phyloP scores from a whole-genome alignment of 2,888 invertebrate species.

The Trachelus iudaicus region DNA sequence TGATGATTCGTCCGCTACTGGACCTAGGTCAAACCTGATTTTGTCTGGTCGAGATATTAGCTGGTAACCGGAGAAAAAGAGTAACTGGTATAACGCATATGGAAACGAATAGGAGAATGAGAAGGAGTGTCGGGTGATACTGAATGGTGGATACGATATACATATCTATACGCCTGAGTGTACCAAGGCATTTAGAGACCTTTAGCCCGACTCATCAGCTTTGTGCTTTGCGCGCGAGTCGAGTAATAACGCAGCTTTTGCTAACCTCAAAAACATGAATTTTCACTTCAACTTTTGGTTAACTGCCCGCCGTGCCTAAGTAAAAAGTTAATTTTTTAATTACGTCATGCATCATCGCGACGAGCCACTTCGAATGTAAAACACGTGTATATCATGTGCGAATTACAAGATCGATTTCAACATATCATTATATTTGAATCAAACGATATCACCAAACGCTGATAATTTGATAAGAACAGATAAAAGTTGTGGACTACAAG shows the following conservation, averaged over 20 bases:
- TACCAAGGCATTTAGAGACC: constrained; percentile 59
- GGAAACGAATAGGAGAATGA: not conserved
- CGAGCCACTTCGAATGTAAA: not conserved
- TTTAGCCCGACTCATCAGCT: constrained; percentile 64
- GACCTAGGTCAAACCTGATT: not conserved
- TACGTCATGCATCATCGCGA: constrained; percentile 35
- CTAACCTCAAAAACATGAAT: constrained; percentile 63
- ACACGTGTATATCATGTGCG: not conserved
- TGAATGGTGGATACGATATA: not conserved
- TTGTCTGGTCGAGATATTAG: not conserved
- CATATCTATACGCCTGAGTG: constrained; percentile 31
- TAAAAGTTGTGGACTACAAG: constrained; percentile 19
- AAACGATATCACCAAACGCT: not conserved
- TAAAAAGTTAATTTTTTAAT: constrained; percentile 64
- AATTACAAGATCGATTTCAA: not conserved
- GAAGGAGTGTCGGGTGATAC: not conserved
- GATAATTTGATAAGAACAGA: constrained; percentile 1
- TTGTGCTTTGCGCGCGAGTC: constrained; percentile 56
- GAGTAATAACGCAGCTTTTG: constrained; percentile 49
- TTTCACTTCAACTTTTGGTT: constrained; percentile 64
- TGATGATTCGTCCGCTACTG: not conserved
- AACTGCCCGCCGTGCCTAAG: constrained; percentile 56
- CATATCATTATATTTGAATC: not conserved
- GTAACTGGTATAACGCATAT: not conserved
- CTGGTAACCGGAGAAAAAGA: not conserved